Evolutionary conservation across 2,888 invertebrate species (phyloP), one percentile per base, ranked within the genome.

Genomic region (Hypolimnas misippus): DNA sequence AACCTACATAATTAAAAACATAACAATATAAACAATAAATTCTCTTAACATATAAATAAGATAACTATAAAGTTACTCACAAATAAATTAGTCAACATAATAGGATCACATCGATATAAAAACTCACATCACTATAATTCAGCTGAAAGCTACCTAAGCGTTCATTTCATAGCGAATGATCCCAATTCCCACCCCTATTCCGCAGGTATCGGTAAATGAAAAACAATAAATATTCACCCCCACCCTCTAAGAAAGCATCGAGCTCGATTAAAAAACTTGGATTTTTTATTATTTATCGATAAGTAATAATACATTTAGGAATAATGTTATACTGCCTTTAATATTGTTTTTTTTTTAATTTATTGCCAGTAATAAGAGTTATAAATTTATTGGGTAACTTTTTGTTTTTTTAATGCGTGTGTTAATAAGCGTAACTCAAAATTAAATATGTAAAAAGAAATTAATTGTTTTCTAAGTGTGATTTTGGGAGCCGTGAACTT

Each of bases 241-340:
- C 38, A 10, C 38, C n/a, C 16, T 12, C 38, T 12, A 50, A 31
- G 29, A 40, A 35, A 53, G 56, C 46, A 49, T 42, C 35, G 42
- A 77, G 75, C 76, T 68, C 85, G 79, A 87, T 87, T 87, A 86
- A 87, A 86, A 88, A 88, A 88, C 83, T 87, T 68, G 66, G 57
- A 63, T 76, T 68, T 70, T 68, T 17, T 29, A 65, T 70, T 70
- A 71, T 75, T 78, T 76, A 81, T 79, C 73, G 79, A 76, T 76
- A 76, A 70, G 76, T 81, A 74, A 78, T 76, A 62, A 69, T 49
- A 29, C 21, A 68, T 62, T 53, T 57, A 35, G 33, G 33, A 21
- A 7, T 53, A 35, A 33, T 33, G 44, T 38, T 25, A 25, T n/a
- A 33, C 7, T 14, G 44, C n/a, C 42, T 54, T 29, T 12, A 38